These are phyloP conservation scores for Porites cylindrica DNA, from an alignment of 92 coral and sea anemone species.

Conservation along the genomic window DNA sequence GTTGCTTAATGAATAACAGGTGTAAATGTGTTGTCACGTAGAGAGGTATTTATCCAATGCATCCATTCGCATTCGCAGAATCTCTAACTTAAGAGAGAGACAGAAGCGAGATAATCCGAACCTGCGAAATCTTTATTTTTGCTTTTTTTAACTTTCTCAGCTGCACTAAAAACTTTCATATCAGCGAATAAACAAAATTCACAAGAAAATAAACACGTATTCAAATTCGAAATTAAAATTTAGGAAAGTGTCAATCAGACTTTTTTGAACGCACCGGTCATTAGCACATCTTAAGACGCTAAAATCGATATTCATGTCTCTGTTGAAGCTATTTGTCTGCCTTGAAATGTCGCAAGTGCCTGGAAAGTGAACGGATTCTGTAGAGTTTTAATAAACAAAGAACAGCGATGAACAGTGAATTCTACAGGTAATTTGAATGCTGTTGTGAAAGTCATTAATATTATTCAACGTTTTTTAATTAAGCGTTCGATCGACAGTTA, in stretches of 20 bases:
- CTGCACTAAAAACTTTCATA: not conserved
- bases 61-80: not conserved
- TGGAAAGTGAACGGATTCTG: not conserved
- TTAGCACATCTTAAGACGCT: slow-evolving; percentile 3
- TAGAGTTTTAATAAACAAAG: not conserved
- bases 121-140: not conserved
- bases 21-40: not conserved
- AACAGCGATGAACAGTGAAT: not conserved
- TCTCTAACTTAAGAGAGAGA: not conserved
- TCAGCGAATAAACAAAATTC: not conserved
- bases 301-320: not conserved
- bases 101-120: not conserved
- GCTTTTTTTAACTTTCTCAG: not conserved
- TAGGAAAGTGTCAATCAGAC: slow-evolving; percentile 20
- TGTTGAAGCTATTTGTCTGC: not conserved
- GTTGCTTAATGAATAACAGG: slow-evolving; percentile 4
- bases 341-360: not conserved
- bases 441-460: not conserved
- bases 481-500: not conserved
- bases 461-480: not conserved
- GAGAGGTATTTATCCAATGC: not conserved
- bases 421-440: slow-evolving; percentile 6
- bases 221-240: slow-evolving; percentile 15
- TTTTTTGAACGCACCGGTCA: not conserved
- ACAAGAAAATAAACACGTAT: slow-evolving; percentile 5